These are phyloP conservation scores for Empis stercorea DNA, from an alignment of 2,888 invertebrate genomes.

Conservation along the genomic window DNA sequence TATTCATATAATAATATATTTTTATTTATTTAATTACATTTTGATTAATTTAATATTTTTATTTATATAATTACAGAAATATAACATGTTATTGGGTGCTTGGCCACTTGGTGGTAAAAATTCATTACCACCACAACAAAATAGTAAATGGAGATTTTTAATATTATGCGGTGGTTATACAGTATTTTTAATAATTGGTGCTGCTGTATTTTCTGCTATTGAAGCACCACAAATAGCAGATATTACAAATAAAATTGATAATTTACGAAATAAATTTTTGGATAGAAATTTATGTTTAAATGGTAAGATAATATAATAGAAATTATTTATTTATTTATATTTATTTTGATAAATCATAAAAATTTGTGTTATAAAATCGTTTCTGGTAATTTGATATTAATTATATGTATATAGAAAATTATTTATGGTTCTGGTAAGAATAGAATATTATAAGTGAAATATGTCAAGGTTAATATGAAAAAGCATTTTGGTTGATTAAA, in stretches of 20 bases:
- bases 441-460: too few species aligned
- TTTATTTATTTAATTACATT: too few species aligned
- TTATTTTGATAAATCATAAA: too few species aligned
- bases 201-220: constrained; percentile 65
- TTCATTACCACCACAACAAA: constrained; percentile 26
- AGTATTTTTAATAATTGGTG: constrained; percentile 55
- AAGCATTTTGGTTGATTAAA: too few species aligned
- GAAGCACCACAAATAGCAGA: constrained; percentile 58
- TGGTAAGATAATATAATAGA: constrained; percentile 41
- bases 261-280: constrained; percentile 47
- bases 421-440: too few species aligned
- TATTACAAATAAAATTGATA: constrained; percentile 42
- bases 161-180: constrained; percentile 38
- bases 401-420: too few species aligned
- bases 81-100: constrained; percentile 26
- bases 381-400: too few species aligned
- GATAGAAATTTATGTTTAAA: constrained; percentile 47
- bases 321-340: too few species aligned
- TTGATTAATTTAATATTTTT: too few species aligned
- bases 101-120: constrained; percentile 25
- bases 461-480: too few species aligned
- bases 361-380: too few species aligned
- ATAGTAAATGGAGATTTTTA: constrained; percentile 33
- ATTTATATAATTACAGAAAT: constrained; percentile 11
- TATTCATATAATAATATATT: too few species aligned